phyloP scores from a whole-genome alignment of 2,888 invertebrate genomes.

The Ctenicera cuprea region DNA sequence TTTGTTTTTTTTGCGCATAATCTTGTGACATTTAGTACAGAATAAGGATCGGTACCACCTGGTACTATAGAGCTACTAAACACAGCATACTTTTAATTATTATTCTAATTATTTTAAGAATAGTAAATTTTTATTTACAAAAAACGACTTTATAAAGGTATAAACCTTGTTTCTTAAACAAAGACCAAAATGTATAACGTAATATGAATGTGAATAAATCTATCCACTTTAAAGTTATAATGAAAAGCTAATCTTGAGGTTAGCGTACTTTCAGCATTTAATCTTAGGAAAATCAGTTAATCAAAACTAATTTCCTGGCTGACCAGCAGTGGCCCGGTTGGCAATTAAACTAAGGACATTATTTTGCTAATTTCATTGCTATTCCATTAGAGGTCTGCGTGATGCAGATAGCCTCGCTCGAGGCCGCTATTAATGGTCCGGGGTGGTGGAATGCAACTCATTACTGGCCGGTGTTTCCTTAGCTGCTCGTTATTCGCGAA shows the following conservation, averaged over 20 bases:
- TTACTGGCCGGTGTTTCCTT: slow-evolving; percentile 55
- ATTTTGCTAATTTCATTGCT: slow-evolving; percentile 74
- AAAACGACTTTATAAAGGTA: too few species aligned
- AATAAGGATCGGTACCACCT: too few species aligned
- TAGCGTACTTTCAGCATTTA: slow-evolving; percentile 47
- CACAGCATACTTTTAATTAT: too few species aligned
- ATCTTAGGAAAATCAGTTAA: slow-evolving; percentile 62
- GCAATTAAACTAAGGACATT: slow-evolving; percentile 73
- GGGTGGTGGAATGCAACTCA: slow-evolving; percentile 58
- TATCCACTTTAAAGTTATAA: slow-evolving; percentile 2
- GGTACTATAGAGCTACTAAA: too few species aligned
- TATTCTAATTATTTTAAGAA: too few species aligned
- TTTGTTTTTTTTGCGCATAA: too few species aligned
- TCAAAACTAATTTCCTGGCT: slow-evolving; percentile 71
- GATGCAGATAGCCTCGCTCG: slow-evolving; percentile 70
- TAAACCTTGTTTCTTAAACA: neutral
- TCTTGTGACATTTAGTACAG: too few species aligned
- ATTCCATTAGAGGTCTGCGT: slow-evolving; percentile 73
- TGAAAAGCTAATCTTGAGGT: slow-evolving; percentile 42
- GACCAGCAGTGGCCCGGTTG: slow-evolving; percentile 61
- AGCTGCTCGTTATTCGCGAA: slow-evolving; percentile 48
- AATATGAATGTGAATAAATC: neutral
- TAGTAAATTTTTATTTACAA: too few species aligned
- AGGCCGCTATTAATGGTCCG: slow-evolving; percentile 56
- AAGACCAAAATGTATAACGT: neutral